phyloP scores from a whole-genome alignment of 2,888 invertebrate genomes.

The Drosophila pseudotalamancana region DNA sequence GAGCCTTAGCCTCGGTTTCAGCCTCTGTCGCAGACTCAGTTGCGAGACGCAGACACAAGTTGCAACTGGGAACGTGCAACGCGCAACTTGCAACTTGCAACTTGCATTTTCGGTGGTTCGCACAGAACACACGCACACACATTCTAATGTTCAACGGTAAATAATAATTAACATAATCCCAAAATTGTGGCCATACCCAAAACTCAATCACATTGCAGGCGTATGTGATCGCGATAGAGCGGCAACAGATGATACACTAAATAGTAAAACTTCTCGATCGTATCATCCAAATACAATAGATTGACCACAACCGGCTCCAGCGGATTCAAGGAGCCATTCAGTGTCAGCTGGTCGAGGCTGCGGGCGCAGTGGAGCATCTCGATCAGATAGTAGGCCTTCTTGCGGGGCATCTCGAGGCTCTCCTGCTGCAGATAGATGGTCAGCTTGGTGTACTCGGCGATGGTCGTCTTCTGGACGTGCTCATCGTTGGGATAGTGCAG shows the following conservation, averaged over 20 bases:
- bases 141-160: constrained; percentile 11
- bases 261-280: constrained; percentile 38
- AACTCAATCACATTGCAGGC: constrained; percentile 9
- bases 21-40: neutral
- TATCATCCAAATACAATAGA: constrained; percentile 12
- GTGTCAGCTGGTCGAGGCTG: constrained; percentile 11
- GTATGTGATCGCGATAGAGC: constrained; percentile 36
- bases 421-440: constrained; percentile 22
- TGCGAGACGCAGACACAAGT: neutral
- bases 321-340: neutral
- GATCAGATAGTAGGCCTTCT: constrained; percentile 32
- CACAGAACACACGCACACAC: neutral
- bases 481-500: constrained; percentile 21
- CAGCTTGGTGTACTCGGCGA: constrained; percentile 16
- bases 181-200: neutral
- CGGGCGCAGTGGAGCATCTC: constrained; percentile 36
- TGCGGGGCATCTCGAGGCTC: constrained; percentile 28
- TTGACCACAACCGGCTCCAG: constrained; percentile 4
- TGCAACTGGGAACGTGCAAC: too few relatives aligned
- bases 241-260: constrained; percentile 39
- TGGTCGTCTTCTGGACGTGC: constrained; percentile 2
- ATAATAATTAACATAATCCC: neutral
- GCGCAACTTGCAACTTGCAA: neutral
- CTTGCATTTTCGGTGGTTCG: neutral
- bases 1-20: neutral